These are phyloP conservation scores for Petrolisthes cinctipes DNA, from an alignment of 2,888 invertebrate genomes.

Conservation along the genomic window DNA sequence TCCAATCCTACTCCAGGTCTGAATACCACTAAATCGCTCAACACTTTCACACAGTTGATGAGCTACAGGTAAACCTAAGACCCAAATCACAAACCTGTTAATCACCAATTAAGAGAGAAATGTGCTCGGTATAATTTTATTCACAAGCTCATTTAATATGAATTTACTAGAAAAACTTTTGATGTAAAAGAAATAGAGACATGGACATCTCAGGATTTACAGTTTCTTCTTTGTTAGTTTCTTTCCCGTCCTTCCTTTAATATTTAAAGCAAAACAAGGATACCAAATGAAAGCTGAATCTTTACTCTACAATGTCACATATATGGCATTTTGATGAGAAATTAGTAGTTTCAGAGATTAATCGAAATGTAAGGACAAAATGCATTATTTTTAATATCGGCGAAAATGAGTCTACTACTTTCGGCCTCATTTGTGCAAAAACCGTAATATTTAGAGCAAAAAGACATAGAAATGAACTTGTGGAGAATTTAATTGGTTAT, in stretches of 20 bases:
- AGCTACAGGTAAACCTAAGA: constrained; percentile 23
- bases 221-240: constrained; percentile 27
- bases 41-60: constrained; percentile 31
- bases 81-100: constrained; percentile 29
- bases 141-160: constrained; percentile 21
- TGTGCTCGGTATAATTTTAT: constrained; percentile 37
- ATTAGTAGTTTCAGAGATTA: too few relatives aligned
- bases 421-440: too few relatives aligned
- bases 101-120: constrained; percentile 39
- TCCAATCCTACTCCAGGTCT: background rate
- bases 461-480: too few relatives aligned
- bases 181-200: constrained; percentile 27
- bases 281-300: constrained; percentile 33
- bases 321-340: too few relatives aligned
- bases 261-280: constrained; percentile 34
- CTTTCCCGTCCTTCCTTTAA: constrained; percentile 20
- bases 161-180: constrained; percentile 24
- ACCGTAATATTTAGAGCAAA: too few relatives aligned
- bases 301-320: constrained; percentile 21
- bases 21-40: constrained; percentile 27
- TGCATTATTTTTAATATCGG: too few relatives aligned
- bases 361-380: too few relatives aligned
- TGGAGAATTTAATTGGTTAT: too few relatives aligned
- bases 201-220: constrained; percentile 34
- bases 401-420: too few relatives aligned